phyloP scores from a whole-genome alignment of 2,113 vertebrate species.

The Brachyistius frenatus region DNA sequence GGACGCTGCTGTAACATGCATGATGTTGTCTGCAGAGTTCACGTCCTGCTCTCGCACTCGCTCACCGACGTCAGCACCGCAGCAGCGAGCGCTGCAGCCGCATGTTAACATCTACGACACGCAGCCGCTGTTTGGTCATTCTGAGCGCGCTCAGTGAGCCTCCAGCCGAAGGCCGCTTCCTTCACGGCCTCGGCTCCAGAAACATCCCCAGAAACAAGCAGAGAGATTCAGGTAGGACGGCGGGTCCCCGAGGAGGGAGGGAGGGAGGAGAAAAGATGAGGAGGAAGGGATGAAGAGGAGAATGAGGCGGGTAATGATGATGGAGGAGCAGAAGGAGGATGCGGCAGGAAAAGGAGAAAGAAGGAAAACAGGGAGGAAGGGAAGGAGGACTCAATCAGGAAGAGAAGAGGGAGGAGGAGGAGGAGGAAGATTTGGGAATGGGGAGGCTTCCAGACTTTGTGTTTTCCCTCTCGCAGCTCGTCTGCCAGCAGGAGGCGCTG shows the following conservation, averaged over 20 bases:
- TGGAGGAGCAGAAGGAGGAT: not conserved
- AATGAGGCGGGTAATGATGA: not conserved
- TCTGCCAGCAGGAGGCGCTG: constrained; percentile 70
- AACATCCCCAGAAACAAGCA: constrained; percentile 55
- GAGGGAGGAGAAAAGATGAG: not conserved
- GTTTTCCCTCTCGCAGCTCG: constrained; percentile 30
- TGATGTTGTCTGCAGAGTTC: too few relatives aligned
- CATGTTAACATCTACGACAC: constrained; percentile 43
- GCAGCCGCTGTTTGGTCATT: constrained; percentile 38
- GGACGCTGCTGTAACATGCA: too few relatives aligned
- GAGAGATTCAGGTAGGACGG: constrained; percentile 53
- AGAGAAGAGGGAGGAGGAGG: too few relatives aligned
- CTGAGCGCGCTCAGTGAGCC: constrained; percentile 37
- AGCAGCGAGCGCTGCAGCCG: not conserved
- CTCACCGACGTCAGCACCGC: too few relatives aligned
- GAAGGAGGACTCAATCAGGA: too few relatives aligned
- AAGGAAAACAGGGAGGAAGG: not conserved
- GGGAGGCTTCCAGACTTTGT: constrained; percentile 1
- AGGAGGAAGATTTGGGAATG: not conserved
- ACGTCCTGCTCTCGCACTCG: too few relatives aligned
- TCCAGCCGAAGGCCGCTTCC: constrained; percentile 42
- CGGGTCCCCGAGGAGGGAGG: constrained; percentile 30
- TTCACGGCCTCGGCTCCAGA: constrained; percentile 65
- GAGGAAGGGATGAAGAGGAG: not conserved
- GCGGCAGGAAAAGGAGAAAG: not conserved